These are phyloP conservation scores for Phenganax subtilis DNA, from an alignment of 92 coral and sea anemone genomes.

Conservation along the genomic window DNA sequence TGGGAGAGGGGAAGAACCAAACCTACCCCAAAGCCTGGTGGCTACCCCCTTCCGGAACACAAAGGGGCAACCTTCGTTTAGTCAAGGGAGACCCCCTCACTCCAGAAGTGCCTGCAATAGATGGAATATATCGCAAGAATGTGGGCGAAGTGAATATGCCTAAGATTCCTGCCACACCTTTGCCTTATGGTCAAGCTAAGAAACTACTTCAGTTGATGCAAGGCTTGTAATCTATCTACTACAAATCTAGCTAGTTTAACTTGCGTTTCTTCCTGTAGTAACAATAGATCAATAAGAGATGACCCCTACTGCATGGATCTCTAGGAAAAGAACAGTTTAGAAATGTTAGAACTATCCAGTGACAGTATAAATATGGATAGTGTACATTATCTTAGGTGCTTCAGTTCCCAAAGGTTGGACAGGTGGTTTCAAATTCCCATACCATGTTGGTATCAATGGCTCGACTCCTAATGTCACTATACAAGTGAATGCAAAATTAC, in stretches of 20 bases:
- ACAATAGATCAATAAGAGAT: no score
- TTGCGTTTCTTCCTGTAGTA: no score
- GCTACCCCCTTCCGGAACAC: constrained; percentile 85
- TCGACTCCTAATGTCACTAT: constrained; percentile 15
- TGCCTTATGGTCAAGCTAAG: constrained; percentile 66
- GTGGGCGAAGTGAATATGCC: constrained; percentile 52
- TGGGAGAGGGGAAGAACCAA: constrained; percentile 44
- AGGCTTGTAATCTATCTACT: neutral
- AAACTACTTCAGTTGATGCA: constrained; percentile 54
- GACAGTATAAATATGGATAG: neutral
- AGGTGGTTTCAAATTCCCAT: constrained; percentile 53
- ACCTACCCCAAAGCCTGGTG: constrained; percentile 85
- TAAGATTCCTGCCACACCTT: constrained; percentile 69
- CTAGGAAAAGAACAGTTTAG: no score
- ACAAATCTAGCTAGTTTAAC: no score
- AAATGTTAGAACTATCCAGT: no score
- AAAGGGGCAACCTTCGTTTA: constrained; percentile 63
- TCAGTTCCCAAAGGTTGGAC: constrained; percentile 74
- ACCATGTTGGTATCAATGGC: neutral
- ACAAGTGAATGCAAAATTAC: constrained; percentile 25
- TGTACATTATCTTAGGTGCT: constrained; percentile 17
- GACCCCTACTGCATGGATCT: no score
- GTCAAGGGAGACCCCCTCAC: constrained; percentile 70
- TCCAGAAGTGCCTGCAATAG: constrained; percentile 74
- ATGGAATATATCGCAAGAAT: constrained; percentile 59